Evolutionary conservation across 2,113 vertebrate species (phyloP).

Genomic region (Ursus arctos): DNA sequence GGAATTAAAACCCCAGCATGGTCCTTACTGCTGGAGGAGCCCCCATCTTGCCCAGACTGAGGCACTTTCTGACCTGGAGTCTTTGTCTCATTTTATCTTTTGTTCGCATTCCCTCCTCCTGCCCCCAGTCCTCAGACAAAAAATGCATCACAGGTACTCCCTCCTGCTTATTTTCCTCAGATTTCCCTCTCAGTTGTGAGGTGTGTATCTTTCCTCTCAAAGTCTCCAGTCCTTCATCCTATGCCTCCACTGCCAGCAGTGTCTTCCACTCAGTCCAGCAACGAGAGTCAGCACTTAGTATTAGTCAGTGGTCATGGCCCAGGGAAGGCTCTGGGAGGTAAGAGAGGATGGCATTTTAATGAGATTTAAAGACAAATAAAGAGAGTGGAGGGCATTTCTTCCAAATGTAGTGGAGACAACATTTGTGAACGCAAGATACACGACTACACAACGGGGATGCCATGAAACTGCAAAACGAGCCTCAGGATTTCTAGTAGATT

Average conservation of each 20-base stretch:
- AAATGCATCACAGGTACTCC: not conserved
- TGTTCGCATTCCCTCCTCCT: not conserved
- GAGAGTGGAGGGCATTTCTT: not conserved
- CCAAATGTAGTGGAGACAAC: not conserved
- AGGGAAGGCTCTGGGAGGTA: not conserved
- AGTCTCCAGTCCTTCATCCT: not conserved
- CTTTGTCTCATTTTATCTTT: not conserved
- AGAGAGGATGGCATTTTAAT: not conserved
- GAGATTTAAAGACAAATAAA: not conserved
- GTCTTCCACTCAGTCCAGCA: not conserved
- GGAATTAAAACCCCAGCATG: not conserved
- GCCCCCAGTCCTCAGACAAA: not conserved
- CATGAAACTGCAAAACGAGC: not conserved
- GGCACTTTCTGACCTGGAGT: not conserved
- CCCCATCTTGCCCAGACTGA: not conserved
- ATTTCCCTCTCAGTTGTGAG: not conserved
- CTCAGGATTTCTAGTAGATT: not conserved
- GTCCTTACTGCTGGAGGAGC: not conserved
- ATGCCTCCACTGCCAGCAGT: not conserved
- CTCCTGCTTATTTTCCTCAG: not conserved
- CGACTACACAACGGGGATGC: not conserved
- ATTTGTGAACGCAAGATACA: not conserved
- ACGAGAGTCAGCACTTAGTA: not conserved
- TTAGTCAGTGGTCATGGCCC: not conserved
- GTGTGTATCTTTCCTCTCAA: not conserved